Percentiles rank a stretch among this genome's conserved stretches.
phyloP scores from a whole-genome alignment of 2,797 vertebrate genomes.

The Natrix natrix region DNA sequence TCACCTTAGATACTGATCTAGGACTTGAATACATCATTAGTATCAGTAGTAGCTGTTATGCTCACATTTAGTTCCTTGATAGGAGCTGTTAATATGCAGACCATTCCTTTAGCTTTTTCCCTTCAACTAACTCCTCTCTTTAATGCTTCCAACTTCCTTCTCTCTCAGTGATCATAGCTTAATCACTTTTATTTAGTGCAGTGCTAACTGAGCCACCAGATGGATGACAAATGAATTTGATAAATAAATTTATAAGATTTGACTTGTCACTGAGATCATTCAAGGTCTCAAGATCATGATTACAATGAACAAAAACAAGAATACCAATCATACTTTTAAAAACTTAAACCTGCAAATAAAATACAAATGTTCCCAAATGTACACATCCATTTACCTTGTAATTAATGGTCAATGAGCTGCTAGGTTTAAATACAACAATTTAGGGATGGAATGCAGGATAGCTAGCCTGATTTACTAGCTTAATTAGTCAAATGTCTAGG shows the following conservation, averaged over 20 bases:
- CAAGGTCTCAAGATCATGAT: background rate
- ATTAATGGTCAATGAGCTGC: background rate
- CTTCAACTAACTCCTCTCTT: background rate
- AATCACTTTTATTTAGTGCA: background rate
- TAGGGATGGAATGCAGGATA: background rate
- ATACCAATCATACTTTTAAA: background rate
- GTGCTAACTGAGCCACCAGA: background rate
- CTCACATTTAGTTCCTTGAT: background rate
- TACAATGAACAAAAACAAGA: background rate
- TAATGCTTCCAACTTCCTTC: background rate
- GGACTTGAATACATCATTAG: slow-evolving; percentile 9
- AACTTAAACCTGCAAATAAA: background rate
- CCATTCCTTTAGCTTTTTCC: background rate
- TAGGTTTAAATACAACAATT: background rate
- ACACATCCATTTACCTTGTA: background rate
- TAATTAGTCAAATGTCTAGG: background rate
- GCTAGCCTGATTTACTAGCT: background rate
- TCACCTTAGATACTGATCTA: background rate
- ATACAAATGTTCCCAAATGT: background rate
- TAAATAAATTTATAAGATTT: background rate
- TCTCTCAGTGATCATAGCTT: background rate
- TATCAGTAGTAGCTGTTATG: background rate
- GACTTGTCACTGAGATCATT: background rate
- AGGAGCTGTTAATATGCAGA: background rate
- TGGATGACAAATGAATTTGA: background rate